A percentile compares a stretch with the other conserved stretches of the same genome.
Conservation (phyloP, 2,797 vertebrate species). For the Taeniopygia guttata region DNA sequence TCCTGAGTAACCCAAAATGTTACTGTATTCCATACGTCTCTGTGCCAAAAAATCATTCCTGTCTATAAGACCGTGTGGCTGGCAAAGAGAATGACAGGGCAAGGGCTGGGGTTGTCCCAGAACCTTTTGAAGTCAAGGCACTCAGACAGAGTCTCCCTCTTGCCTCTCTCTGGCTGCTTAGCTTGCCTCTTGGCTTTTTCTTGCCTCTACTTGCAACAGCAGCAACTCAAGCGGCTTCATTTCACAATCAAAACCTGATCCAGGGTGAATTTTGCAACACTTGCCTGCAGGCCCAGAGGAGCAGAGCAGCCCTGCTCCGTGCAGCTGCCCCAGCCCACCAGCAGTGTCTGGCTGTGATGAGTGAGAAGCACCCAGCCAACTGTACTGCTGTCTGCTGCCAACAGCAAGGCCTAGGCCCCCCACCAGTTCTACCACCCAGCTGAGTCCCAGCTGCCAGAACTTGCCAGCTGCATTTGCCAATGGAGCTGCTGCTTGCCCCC, state of each 20-base stretch:
- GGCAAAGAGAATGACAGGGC: neutral
- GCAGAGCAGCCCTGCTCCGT: rapidly evolving
- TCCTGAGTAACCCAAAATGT: neutral
- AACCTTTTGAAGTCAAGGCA: neutral
- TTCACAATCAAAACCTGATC: neutral
- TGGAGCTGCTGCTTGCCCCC: rapidly evolving
- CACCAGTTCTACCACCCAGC: no score
- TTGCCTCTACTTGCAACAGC: neutral
- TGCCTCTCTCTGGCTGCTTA: rapidly evolving
- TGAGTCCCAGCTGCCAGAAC: neutral
- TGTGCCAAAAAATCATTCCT: neutral
- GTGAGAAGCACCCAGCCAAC: neutral
- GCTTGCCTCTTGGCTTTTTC: neutral
- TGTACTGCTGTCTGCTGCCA: neutral
- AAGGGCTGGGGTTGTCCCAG: rapidly evolving
- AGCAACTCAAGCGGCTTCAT: neutral
- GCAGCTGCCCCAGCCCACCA: neutral
- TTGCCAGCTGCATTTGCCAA: neutral
- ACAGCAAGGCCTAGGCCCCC: no score
- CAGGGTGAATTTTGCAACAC: neutral
- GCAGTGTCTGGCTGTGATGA: neutral
- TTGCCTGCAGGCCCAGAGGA: neutral
- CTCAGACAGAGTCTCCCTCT: neutral
- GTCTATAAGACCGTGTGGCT: neutral
- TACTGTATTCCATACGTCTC: neutral